A percentile compares a stretch with the other conserved stretches of the same genome.
phyloP scores from a whole-genome alignment of 2,113 vertebrate genomes.

The Aegotheles bennettii region DNA sequence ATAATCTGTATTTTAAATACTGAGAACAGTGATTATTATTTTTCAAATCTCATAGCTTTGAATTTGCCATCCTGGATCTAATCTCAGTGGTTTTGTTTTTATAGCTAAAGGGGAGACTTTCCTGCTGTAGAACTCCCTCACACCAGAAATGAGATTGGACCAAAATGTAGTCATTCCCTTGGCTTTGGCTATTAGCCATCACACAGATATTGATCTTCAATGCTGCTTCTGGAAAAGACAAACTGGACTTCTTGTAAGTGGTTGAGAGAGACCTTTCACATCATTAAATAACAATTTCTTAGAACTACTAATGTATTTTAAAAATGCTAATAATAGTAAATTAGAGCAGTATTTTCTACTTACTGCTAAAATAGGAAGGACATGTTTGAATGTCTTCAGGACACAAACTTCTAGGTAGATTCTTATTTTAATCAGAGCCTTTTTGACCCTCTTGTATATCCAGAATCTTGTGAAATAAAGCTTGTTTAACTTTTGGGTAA shows the following conservation, averaged over 20 bases:
- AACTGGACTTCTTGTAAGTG: neutral
- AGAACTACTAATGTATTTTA: neutral
- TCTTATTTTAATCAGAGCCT: neutral
- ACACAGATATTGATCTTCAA: neutral
- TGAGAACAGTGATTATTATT: neutral
- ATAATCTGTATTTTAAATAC: neutral
- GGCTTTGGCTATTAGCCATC: neutral
- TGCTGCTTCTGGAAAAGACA: neutral
- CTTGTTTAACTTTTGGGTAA: neutral
- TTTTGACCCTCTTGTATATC: neutral
- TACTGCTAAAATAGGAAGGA: accelerated
- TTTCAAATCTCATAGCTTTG: neutral
- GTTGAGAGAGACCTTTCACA: neutral
- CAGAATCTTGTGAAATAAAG: neutral
- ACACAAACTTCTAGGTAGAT: neutral
- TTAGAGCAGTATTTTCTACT: neutral
- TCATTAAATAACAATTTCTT: neutral
- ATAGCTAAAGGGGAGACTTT: neutral
- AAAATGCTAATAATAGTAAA: neutral
- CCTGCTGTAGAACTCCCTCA: neutral
- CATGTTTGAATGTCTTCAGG: neutral
- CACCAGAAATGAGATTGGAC: neutral
- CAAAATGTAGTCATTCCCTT: neutral
- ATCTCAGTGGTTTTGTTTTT: neutral
- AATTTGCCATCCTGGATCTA: neutral